These are phyloP conservation scores for Rotaria socialis DNA, from an alignment of 2,888 invertebrate genomes.

Conservation along the genomic window DNA sequence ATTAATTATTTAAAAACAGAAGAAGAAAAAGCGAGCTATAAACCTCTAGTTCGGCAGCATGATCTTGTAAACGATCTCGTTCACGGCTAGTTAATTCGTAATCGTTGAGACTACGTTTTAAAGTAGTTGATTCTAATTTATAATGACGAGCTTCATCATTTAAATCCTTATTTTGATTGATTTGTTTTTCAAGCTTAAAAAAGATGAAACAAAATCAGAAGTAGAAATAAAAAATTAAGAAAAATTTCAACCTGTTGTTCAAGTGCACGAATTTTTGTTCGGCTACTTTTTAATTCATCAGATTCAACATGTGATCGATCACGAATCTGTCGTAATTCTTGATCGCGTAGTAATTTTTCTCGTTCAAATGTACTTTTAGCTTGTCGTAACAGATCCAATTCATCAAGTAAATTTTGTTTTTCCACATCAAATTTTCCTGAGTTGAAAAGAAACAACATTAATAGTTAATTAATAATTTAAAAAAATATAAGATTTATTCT, in stretches of 20 bases:
- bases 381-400: neutral
- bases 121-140: constrained; percentile 23
- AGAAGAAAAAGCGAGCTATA: neutral
- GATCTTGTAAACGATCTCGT: constrained; percentile 7
- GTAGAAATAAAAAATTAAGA: neutral
- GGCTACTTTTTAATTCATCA: neutral
- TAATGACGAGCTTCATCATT: neutral
- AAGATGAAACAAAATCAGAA: no score
- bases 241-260: neutral
- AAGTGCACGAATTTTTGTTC: neutral
- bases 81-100: neutral
- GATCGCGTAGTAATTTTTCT: neutral
- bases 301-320: neutral
- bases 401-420: constrained; percentile 2
- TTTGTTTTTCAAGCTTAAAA: neutral
- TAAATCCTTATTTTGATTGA: constrained; percentile 1
- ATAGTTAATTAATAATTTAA: neutral
- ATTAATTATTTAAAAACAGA: no score
- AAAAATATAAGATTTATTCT: neutral
- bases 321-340: constrained; percentile 22
- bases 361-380: neutral
- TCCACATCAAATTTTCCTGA: constrained; percentile 12
- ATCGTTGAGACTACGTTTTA: constrained; percentile 14
- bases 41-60: constrained; percentile 2
- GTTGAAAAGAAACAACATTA: neutral